These are phyloP conservation scores for Chironomus riparius DNA, from an alignment of 2,888 invertebrate genomes.

Conservation along the genomic window DNA sequence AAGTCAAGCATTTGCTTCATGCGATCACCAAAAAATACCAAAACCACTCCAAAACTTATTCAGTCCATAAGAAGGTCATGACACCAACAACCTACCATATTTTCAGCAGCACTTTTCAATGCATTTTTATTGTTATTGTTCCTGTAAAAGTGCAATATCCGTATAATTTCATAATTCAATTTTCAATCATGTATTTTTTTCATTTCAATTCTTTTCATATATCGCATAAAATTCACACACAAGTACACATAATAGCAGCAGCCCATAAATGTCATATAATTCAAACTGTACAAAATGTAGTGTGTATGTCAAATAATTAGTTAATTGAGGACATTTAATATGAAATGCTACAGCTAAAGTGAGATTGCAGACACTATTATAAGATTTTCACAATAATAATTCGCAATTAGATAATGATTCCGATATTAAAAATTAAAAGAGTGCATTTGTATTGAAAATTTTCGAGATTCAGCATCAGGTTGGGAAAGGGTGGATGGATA, in stretches of 20 bases:
- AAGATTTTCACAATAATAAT: neutral
- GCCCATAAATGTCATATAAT: neutral
- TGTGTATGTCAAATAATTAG: neutral
- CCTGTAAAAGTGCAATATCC: neutral
- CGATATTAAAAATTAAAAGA: constrained; percentile 22
- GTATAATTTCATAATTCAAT: neutral
- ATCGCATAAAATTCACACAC: too few species aligned
- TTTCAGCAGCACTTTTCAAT: too few species aligned
- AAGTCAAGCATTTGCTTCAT: too few species aligned
- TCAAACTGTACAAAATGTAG: neutral
- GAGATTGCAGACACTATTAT: neutral
- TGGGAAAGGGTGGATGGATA: neutral
- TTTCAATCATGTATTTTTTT: neutral
- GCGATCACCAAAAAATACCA: too few species aligned
- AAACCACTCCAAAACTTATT: too few species aligned
- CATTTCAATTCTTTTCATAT: too few species aligned
- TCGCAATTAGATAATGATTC: constrained; percentile 16
- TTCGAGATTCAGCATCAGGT: too few species aligned
- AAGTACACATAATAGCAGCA: too few species aligned
- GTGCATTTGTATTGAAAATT: neutral
- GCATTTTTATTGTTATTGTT: neutral
- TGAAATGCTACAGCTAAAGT: neutral
- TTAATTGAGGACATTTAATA: neutral
- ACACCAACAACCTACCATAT: too few species aligned
- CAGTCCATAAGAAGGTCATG: too few species aligned